phyloP scores from a whole-genome alignment of 2,797 vertebrate species.

The Sciaenops ocellatus region DNA sequence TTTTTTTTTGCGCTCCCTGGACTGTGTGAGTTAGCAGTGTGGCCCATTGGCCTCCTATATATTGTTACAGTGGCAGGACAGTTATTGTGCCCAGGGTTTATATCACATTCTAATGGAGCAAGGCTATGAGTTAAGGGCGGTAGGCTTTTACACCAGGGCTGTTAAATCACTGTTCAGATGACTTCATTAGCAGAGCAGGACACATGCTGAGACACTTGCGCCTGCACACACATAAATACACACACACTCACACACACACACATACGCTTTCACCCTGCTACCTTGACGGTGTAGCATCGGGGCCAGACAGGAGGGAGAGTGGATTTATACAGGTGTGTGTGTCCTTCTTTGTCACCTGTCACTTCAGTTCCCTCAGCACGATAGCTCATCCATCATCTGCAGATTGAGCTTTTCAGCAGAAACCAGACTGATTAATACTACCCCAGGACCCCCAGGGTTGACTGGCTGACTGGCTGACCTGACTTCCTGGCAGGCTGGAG shows the following conservation, averaged over 20 bases:
- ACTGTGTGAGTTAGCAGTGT: constrained; percentile 68
- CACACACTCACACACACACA: constrained; percentile 49
- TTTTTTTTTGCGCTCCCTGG: constrained; percentile 48
- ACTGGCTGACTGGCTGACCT: constrained; percentile 75
- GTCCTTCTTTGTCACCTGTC: constrained; percentile 90
- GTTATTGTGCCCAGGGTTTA: constrained; percentile 83
- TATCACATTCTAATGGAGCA: constrained; percentile 86
- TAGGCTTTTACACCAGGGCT: constrained; percentile 81
- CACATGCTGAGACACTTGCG: constrained; percentile 77
- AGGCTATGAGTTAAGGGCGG: constrained; percentile 83
- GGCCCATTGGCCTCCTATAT: constrained; percentile 80
- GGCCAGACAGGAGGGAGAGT: constrained; percentile 77
- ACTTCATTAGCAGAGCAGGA: constrained; percentile 85
- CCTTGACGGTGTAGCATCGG: constrained; percentile 73
- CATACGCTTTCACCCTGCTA: constrained; percentile 69
- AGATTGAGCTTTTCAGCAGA: constrained; percentile 88
- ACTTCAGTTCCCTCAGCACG: constrained; percentile 81
- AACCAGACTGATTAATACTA: constrained; percentile 85
- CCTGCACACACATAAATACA: constrained; percentile 47
- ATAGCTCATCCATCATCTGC: constrained; percentile 88
- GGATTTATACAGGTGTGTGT: constrained; percentile 87
- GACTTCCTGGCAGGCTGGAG: constrained; percentile 58
- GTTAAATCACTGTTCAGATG: constrained; percentile 85
- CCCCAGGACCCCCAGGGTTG: constrained; percentile 75
- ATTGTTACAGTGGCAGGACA: constrained; percentile 81